Base-by-base conservation (phyloP, 2,113 vertebrate species). In the Malaclemys terrapin region DNA sequence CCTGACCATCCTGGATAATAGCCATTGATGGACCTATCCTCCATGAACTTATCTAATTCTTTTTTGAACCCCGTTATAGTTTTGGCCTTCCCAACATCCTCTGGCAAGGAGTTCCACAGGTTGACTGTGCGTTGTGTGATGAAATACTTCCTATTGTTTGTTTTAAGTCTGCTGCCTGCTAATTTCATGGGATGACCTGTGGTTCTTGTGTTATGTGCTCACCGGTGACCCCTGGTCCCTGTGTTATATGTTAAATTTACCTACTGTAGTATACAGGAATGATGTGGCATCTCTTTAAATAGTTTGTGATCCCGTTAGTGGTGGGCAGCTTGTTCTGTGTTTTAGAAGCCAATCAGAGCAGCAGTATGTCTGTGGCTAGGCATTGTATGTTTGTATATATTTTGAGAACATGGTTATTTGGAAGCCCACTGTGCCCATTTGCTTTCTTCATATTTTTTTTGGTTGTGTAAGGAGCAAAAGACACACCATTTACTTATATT, bases 251-350 rank as follows among this genome's bases (percentile, higher is more conserved):
- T 86, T 27, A 57, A 78, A 42, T 88, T 45, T 84, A 31, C 80
- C 31, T 22, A 8, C 9, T 0, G 3, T 1, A 50, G 8, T 31
- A 82, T 1, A 6, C 31, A 85, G 19, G 24, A 91, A 52, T 3
- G 59, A 5, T 2, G 47, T 25, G 11, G 2, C 59, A 35, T 12
- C 72, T 65, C 93, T 85, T 65, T 38, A 90, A 95, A 85, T 19
- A 35, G 0, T 1, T 5, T 45, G 82, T 80, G 17, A 19, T 93
- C 47, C 62, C 91, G 25, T 2, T 27, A 88, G 4, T 5, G 10
- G 2, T 20, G 8, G 84, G 96, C 2, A 54, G 35, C 42, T 81
- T 85, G 25, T 31, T 93, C 79, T 59, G 0, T 0, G 57, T 84
- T 86, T 57, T 82, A 87, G n/a, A 31, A 17, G 89, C 7, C 2